phyloP scores from a whole-genome alignment of 2,113 vertebrate genomes.

The Etheostoma spectabile region DNA sequence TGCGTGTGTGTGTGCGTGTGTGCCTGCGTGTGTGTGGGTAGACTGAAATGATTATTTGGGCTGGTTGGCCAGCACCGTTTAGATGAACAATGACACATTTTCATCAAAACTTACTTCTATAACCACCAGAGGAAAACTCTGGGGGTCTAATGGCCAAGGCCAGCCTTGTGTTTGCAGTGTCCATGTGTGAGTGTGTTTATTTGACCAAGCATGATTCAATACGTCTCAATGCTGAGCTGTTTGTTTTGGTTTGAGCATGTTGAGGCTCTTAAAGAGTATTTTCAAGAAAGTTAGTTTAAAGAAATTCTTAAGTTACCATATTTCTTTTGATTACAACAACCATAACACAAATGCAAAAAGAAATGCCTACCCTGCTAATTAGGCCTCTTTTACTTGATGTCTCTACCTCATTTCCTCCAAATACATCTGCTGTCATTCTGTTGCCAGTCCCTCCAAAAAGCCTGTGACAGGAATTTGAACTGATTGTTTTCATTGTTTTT shows the following conservation, averaged over 20 bases:
- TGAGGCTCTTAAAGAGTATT: constrained; percentile 24
- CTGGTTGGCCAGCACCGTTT: constrained; percentile 5
- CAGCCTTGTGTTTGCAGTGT: constrained; percentile 50
- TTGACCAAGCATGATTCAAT: constrained; percentile 60
- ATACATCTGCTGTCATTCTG: background rate
- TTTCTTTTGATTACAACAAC: background rate
- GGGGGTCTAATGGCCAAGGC: constrained; percentile 42
- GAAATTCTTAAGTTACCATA: background rate
- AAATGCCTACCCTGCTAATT: background rate
- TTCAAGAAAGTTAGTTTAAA: constrained; percentile 36
- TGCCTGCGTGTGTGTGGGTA: background rate
- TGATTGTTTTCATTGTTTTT: background rate
- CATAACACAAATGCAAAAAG: background rate
- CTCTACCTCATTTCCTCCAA: background rate
- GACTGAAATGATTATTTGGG: background rate
- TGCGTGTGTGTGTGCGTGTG: background rate
- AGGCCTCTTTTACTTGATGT: background rate
- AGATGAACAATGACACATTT: constrained; percentile 47
- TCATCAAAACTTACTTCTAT: constrained; percentile 49
- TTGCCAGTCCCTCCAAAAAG: background rate
- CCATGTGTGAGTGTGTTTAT: constrained; percentile 57
- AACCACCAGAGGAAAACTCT: constrained; percentile 50
- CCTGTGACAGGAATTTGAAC: background rate
- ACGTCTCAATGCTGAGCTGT: constrained; percentile 50
- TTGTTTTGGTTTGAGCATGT: constrained; percentile 55